Conservation (phyloP, 2,113 vertebrate species). For the Marmota flaviventris region DNA sequence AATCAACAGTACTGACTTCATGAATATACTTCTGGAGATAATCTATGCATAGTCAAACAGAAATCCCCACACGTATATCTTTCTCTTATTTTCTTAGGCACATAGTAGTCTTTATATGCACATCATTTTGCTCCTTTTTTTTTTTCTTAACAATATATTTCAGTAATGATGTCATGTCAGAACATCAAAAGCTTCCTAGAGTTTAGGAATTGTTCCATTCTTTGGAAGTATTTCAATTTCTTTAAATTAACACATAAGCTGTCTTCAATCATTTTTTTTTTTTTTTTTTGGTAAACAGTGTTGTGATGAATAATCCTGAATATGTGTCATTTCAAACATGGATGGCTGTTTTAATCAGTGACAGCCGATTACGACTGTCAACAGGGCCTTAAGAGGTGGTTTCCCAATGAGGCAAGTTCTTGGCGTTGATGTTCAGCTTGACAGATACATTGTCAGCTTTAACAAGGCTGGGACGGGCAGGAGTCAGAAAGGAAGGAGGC, state of each 20-base stretch:
- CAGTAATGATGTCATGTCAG: background rate
- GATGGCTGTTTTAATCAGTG: background rate
- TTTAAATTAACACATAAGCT: background rate
- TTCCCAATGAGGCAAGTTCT: background rate
- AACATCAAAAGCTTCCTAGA: background rate
- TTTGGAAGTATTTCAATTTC: constrained; percentile 4
- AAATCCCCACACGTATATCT: background rate
- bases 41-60: background rate
- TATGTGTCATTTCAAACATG: background rate
- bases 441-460: rapidly evolving
- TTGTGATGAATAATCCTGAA: background rate
- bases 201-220: constrained; percentile 37
- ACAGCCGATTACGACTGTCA: background rate
- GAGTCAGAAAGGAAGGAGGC: background rate
- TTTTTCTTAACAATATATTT: background rate
- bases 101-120: background rate
- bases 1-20: background rate
- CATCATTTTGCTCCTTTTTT: background rate
- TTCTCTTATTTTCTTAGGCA: background rate
- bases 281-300: background rate
- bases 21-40: background rate
- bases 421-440: background rate
- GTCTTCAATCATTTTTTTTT: background rate
- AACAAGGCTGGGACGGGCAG: background rate
- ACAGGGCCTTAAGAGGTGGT: background rate